Conservation (phyloP, 1,140 invertebrate genomes). For the Meteorus sp. region DNA sequence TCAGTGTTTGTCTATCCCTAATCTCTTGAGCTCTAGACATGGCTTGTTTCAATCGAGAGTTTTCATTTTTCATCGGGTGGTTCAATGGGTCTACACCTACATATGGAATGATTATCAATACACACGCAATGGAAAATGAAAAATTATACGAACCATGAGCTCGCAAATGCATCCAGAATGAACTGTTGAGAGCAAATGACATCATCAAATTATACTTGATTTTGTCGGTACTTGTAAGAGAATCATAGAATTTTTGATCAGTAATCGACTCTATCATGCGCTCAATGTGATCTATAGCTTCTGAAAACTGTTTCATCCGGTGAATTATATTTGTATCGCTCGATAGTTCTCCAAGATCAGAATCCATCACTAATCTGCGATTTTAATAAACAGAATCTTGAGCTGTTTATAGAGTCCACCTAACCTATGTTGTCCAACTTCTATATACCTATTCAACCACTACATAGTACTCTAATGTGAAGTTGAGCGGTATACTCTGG, state of each 20-base stretch:
- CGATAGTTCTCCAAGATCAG: conserved; percentile 47
- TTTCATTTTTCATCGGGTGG: conserved; percentile 52
- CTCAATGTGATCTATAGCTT: conserved; percentile 42
- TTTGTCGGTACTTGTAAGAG: conserved; percentile 52
- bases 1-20: conserved; percentile 48
- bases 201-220: conserved; percentile 57
- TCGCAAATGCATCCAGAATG: conserved; percentile 60
- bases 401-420: no score
- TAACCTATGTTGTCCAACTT: no score
- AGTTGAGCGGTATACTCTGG: no score
- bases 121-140: conserved; percentile 9
- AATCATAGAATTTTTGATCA: conserved; percentile 47
- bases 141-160: conserved; percentile 45
- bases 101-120: conserved; percentile 18
- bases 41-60: conserved; percentile 52
- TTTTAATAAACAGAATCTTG: no score
- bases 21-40: conserved; percentile 56
- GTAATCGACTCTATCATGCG: conserved; percentile 39
- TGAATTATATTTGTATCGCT: conserved; percentile 42
- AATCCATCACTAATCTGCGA: conserved; percentile 37
- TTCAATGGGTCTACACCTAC: conserved; percentile 47
- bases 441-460: no score
- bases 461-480: no score
- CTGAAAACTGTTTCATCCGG: conserved; percentile 42
- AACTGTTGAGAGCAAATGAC: conserved; percentile 56